Evolutionary conservation across 1,140 invertebrate species (phyloP), one percentile per base, ranked within the genome.

Genomic region (Danaus melanippus): DNA sequence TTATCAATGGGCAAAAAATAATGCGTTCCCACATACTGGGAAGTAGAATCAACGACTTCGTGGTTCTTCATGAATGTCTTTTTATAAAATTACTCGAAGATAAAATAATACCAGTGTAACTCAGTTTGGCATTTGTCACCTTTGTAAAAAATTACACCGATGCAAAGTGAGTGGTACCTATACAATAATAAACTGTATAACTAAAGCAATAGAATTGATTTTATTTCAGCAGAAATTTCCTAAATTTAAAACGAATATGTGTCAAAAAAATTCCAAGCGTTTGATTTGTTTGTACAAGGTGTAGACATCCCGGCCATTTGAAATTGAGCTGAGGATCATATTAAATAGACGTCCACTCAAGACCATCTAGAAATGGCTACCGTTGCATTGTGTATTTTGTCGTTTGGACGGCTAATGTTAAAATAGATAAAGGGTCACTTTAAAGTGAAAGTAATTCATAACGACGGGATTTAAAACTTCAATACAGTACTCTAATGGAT

Each of bases 211-310:
- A 61, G 46, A 32, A 62, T 58, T 42, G 12, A 56, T 46, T 60
- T 62, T 62, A 12, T 8, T 39, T 45, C 51, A 58, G 46, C 8
- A 40, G 41, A 11, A 42, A 42, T 17, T 32, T 32, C 2, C 6
- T 32, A 32, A 3, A 32, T 5, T 32, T 32, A 7, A 42, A 53
- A 58, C 46, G 45, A 61, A 65, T 60, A 56, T 68, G 70, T 66
- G 66, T 77, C 72, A 75, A 77, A 77, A 32, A 67, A 78, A 66
- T 67, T 64, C 69, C 58, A 67, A 62, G 67, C 66, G 57, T 72
- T 74, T 70, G 71, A 76, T 74, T 71, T 74, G 66, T 77, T 73
- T 73, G 68, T 62, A 64, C 58, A 75, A 73, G 69, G 70, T 71
- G 69, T 64, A 71, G 67, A 66, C 62, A 57, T 66, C 57, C 51